Evolutionary conservation across 2,888 invertebrate species (phyloP), one percentile per base, ranked within the genome.

Genomic region (Epinotia bilunana): DNA sequence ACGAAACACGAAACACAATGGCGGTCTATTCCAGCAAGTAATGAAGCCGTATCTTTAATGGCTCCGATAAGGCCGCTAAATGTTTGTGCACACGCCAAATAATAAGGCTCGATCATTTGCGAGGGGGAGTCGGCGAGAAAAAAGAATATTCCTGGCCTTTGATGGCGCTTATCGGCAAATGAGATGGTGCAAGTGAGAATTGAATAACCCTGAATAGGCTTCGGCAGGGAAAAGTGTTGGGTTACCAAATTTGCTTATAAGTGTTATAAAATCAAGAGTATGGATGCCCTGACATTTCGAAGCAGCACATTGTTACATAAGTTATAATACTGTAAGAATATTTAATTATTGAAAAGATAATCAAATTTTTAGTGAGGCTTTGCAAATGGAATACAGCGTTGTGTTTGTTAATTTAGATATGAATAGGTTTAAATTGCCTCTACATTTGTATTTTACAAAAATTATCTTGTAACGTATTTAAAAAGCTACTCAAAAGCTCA

Each of bases 31-130:
- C 82, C 79, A 65, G 82, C 83, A 83, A 85, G 90, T 93, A 94
- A 94, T 94, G 94, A 93, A 94, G 93, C 93, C 91, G 89, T 93
- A 93, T 92, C 92, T 91, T 90, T 93, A 94, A 93, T 92, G 88
- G 92, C 84, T 83, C 82, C 88, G 94, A 93, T 94, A 94, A 94
- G 92, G 89, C 87, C 83, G 90, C 90, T 91, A 91, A 93, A 94
- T 94, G 94, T 92, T 93, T 92, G 93, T 87, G 91, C 91, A 91
- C 93, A 93, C 93, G 93, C 93, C 92, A 93, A 93, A 93, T 93
- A 93, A 93, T 93, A 93, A 92, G 90, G 80, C 85, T 85, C 89
- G 91, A 92, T 92, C 93, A 92, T 93, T 92, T 92, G 88, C 88
- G 90, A 86, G 87, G 91, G 89, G 88, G 84, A 82, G 85, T 83